phyloP scores from a whole-genome alignment of 53 echinoderm and acorn worm genomes.

The Mesocentrotus franciscanus region DNA sequence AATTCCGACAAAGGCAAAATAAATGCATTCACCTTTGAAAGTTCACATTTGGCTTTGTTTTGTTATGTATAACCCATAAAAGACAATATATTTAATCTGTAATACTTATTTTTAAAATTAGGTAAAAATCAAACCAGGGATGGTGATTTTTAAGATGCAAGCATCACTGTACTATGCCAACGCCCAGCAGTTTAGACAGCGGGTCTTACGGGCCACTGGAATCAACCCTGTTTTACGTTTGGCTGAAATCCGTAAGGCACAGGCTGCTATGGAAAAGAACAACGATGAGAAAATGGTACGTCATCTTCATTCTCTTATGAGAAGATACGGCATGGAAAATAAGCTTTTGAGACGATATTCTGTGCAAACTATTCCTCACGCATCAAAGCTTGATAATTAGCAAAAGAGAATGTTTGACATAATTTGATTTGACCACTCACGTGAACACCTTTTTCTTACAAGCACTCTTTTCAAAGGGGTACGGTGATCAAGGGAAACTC shows the following conservation, averaged over 20 bases:
- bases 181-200: slow-evolving; percentile 61
- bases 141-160: slow-evolving; percentile 59
- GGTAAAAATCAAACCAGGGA: slow-evolving; percentile 16
- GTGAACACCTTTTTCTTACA: too few species aligned
- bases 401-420: too few species aligned
- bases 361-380: not conserved
- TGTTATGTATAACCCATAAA: too few species aligned
- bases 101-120: not conserved
- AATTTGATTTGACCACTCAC: too few species aligned
- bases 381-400: not conserved
- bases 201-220: slow-evolving; percentile 20
- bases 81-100: not conserved
- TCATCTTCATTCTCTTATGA: not conserved
- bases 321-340: not conserved
- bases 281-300: not conserved
- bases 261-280: not conserved
- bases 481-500: too few species aligned
- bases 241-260: not conserved
- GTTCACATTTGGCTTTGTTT: not conserved
- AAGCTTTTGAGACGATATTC: not conserved
- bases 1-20: not conserved
- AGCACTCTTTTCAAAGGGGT: too few species aligned
- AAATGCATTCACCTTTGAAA: not conserved
- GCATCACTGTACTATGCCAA: slow-evolving; percentile 70
- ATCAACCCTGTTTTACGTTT: slow-evolving; percentile 52